Evolutionary conservation across 2,113 vertebrate genomes (phyloP).

Genomic region (Zosterops japonicus): DNA sequence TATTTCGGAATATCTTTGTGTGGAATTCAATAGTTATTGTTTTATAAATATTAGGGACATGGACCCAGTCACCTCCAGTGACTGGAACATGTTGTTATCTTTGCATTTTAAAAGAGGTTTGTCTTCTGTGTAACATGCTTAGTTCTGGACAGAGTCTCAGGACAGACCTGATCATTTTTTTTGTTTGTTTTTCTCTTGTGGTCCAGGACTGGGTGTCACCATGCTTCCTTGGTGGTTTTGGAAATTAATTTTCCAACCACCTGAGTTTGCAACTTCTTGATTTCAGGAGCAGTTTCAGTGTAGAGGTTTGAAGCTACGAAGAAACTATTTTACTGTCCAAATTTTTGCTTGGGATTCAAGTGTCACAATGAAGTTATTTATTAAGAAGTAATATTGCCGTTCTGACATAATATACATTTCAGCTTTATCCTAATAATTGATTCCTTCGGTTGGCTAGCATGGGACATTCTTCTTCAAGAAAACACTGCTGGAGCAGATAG

Average conservation of each 20-base stretch:
- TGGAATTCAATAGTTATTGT: not conserved
- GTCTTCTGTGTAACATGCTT: not conserved
- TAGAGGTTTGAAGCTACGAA: not conserved
- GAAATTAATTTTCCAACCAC: not conserved
- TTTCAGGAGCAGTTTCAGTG: not conserved
- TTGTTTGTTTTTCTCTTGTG: not conserved
- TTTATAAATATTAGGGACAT: not conserved
- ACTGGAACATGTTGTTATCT: not conserved
- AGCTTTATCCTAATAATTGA: not conserved
- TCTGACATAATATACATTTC: not conserved
- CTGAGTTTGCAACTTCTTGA: not conserved
- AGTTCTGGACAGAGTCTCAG: not conserved
- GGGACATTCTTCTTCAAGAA: not conserved
- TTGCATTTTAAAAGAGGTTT: not conserved
- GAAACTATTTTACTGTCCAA: not conserved
- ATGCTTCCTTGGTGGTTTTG: not conserved
- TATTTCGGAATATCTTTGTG: not conserved
- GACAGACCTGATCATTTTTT: rapidly evolving
- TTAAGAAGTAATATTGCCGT: not conserved
- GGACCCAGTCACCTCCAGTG: rapidly evolving
- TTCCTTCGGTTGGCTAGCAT: not conserved
- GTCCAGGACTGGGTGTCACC: not conserved
- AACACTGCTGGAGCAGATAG: not conserved
- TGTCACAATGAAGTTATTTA: not conserved
- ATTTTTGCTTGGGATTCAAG: not conserved